Evolutionary conservation across 2,113 vertebrate species (phyloP), one percentile per base, ranked within the genome.

Genomic region (Mustela lutreola): DNA sequence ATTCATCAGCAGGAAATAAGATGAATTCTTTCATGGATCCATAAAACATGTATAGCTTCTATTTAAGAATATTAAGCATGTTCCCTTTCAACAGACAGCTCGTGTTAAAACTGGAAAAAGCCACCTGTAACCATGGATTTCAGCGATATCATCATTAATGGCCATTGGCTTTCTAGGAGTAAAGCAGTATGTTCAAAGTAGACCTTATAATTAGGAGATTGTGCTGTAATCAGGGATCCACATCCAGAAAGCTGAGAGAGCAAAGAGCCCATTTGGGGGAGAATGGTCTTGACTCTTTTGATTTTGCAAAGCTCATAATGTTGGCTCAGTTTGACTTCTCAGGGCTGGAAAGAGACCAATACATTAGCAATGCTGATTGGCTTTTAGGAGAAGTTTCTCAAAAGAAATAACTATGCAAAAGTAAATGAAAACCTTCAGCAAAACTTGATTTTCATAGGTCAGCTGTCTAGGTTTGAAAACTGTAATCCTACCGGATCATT

Each of bases 21-120:
- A 58, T 56, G 28, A 71, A 89, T 96, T 84, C 63, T 48, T 93
- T 36, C 82, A 19, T 63, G 31, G 12, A 58, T 31, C 36, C 79
- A 78, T 88, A 87, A 84, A 91, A 92, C 42, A 73, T 62, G 53
- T 73, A 92, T 67, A 91, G 63, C 5, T 80, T 28, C 26, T 95
- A 85, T 96, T 95, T 91, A 97, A 94, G 78, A 71, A 91, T 88
- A 81, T 67, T 93, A 88, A 90, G 36, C 19, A 70, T 67, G 48
- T 65, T 94, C 76, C 67, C 63, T 97, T 96, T 97, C 92, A 98
- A 91, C 31, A 97, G 58, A 86, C 6, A 71, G 82, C 50, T 92
- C 18, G 1, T 28, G 31, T 88, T 67, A 94, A 95, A 89, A 63
- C 36, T 78, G 82, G 53, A 95, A 97, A 93, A 62, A 65, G 60